phyloP scores from a whole-genome alignment of 1,140 invertebrate species.

The Conopomorpha cramerella region DNA sequence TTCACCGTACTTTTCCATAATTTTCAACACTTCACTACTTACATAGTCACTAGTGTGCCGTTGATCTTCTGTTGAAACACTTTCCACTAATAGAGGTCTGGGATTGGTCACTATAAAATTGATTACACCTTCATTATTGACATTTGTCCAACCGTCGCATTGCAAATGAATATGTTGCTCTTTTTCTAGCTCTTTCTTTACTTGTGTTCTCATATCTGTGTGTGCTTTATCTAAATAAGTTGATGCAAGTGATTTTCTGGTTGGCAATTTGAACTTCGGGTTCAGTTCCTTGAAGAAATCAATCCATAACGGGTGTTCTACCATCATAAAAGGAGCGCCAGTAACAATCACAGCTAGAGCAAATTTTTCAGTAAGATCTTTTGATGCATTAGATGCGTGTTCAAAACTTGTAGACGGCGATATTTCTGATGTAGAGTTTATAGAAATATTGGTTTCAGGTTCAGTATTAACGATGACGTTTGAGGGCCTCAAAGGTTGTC shows the following conservation, averaged over 20 bases:
- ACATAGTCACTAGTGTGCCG: conserved; percentile 11
- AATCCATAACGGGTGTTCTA: conserved; percentile 3
- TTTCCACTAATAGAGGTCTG: neutral
- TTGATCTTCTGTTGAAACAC: conserved; percentile 7
- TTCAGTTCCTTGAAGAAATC: neutral
- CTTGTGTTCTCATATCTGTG: conserved; percentile 3
- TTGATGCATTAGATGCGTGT: too few species aligned
- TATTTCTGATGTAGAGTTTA: neutral
- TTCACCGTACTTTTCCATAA: conserved; percentile 8
- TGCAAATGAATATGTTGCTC: conserved; percentile 8
- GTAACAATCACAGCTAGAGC: conserved; percentile 3
- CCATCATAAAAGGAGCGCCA: neutral
- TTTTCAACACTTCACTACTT: conserved; percentile 7
- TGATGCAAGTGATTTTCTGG: conserved; percentile 1
- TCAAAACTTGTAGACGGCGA: too few species aligned
- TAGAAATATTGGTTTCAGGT: neutral
- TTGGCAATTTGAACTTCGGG: conserved; percentile 1
- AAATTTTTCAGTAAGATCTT: neutral
- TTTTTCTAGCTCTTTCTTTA: conserved; percentile 3
- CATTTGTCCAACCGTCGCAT: conserved; percentile 11
- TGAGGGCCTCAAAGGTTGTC: too few species aligned
- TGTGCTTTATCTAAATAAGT: conserved; percentile 1
- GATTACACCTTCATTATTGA: conserved; percentile 9
- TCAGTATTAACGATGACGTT: too few species aligned
- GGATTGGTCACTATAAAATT: conserved; percentile 1